phyloP scores from a whole-genome alignment of 2,888 invertebrate species.

The Tiliacea citrago region DNA sequence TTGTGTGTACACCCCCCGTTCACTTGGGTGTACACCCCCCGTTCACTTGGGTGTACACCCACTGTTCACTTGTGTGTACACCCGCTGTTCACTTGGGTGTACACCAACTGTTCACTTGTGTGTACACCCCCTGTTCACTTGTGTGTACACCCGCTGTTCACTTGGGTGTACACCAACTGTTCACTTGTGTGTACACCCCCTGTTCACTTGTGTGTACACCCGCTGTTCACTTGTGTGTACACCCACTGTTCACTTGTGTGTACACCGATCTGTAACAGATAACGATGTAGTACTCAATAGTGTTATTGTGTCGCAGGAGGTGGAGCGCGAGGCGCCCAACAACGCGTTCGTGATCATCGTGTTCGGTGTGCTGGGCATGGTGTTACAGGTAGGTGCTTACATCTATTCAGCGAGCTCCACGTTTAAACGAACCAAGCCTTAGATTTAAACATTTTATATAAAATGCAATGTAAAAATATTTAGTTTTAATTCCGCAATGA shows the following conservation, averaged over 20 bases:
- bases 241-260: neutral
- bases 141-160: slow-evolving; percentile 63
- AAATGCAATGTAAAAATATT: too few relatives aligned
- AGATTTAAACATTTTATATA: neutral
- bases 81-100: too few relatives aligned
- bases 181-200: slow-evolving; percentile 68
- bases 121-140: too few relatives aligned
- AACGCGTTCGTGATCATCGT: slow-evolving; percentile 84
- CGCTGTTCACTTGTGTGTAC: too few relatives aligned
- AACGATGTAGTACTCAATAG: neutral
- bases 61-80: neutral
- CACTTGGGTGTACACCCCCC: neutral
- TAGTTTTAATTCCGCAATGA: neutral
- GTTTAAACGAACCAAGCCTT: neutral
- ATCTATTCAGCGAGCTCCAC: neutral
- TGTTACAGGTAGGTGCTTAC: slow-evolving; percentile 78
- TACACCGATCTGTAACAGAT: neutral
- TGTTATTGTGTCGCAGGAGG: slow-evolving; percentile 77
- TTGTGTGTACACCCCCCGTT: slow-evolving; percentile 60
- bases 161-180: neutral
- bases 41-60: too few relatives aligned
- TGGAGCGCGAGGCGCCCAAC: slow-evolving; percentile 87
- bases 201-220: neutral
- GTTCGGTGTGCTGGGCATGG: slow-evolving; percentile 80
- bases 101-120: neutral